Percentiles rank a stretch among this genome's conserved stretches.
Conservation (phyloP, 2,888 invertebrate species). For the Stenodema calcarata region DNA sequence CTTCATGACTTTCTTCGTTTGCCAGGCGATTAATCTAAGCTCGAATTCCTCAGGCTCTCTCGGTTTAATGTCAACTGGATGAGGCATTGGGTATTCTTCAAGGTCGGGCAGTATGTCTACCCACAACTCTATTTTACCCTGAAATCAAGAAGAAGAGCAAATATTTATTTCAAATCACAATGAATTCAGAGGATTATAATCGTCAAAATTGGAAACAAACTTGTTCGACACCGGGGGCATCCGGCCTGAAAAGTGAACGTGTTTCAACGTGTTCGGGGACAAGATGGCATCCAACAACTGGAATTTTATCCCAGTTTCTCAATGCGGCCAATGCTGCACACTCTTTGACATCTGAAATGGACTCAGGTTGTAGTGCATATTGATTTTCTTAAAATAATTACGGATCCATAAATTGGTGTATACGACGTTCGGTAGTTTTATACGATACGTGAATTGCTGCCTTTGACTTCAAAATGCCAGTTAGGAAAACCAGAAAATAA, state of each 20-base stretch:
- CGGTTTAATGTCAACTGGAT: conserved; percentile 79
- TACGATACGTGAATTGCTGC: no score
- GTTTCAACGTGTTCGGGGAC: conserved; percentile 94
- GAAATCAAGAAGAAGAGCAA: conserved; percentile 52
- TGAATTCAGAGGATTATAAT: neutral
- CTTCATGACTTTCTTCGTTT: conserved; percentile 70
- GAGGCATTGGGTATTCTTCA: conserved; percentile 67
- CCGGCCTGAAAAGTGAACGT: conserved; percentile 75
- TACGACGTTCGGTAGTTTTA: no score
- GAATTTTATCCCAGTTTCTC: conserved; percentile 77
- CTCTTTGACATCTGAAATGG: conserved; percentile 68
- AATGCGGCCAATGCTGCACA: conserved; percentile 78
- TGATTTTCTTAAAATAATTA: no score
- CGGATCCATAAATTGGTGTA: no score
- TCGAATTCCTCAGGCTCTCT: conserved; percentile 73
- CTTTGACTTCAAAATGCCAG: no score
- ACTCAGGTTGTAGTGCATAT: no score
- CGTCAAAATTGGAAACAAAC: conserved; percentile 61
- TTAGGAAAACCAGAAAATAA: no score
- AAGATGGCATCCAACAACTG: conserved; percentile 76
- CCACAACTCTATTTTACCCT: conserved; percentile 93
- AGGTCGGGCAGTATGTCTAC: conserved; percentile 80
- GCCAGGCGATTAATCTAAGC: conserved; percentile 73
- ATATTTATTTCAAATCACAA: neutral
- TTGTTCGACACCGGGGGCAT: conserved; percentile 77